Evolutionary conservation across 2,888 invertebrate genomes (phyloP), one percentile per base, ranked within the genome.

Genomic region (Lasioglossum morio): DNA sequence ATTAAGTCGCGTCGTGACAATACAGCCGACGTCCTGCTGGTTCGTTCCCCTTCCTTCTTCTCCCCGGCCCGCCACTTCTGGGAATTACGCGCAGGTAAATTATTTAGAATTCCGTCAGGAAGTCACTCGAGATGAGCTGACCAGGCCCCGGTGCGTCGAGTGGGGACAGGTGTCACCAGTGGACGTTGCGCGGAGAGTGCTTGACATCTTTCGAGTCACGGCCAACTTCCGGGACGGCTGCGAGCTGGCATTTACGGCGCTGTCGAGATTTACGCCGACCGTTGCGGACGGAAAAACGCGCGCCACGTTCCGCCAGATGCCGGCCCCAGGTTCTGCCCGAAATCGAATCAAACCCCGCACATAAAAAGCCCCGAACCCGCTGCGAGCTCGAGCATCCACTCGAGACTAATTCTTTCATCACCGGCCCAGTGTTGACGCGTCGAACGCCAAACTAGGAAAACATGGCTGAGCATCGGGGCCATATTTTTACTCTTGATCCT

Each of bases 1-100:
- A 72, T 72, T 57, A 85, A 84, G 76, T 84, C 69, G 37, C 4
- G 19, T 23, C 53, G 46, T 63, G 79, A 83, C 76, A 85, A 84
- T 69, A n/a, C 69, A 23, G 69, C 63, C 30, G 34, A 27, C 30
- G 66, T 30, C 34, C 30, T 30, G 2, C 53, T 23, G 53, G 23
- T 10, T 19, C 23, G 53, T 7, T 8, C 53, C 53, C 8, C 23
- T 4, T 30, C 30, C 63, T 30, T 27, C 27, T 30, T 30, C 27
- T 30, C 43, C 30, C 10, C 30, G 34, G 12, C n/a, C 37, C n/a
- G 23, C 84, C 72, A 79, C 76, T 84, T 84, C 72, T 84, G 84
- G 85, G 79, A 84, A 79, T 85, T 79, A 76, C 79, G 27, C 23
- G 53, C 16, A 48, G 34, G 19, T 84, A 60, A 84, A 85, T 85